Conservation (phyloP, 2,797 vertebrate genomes). For the Masticophis lateralis region DNA sequence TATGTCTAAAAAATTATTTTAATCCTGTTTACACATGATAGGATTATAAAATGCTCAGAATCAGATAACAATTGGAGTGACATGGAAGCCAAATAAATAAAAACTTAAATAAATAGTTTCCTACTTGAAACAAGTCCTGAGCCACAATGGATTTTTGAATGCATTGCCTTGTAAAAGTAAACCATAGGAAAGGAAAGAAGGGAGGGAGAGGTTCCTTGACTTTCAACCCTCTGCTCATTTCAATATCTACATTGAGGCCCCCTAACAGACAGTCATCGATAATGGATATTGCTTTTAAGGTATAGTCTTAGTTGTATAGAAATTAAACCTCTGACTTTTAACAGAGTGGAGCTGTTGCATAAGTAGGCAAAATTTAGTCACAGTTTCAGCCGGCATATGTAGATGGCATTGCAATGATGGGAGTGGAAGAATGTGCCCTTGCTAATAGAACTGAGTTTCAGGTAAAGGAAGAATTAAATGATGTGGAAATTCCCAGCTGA, state of each 20-base stretch:
- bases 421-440: neutral
- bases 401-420: constrained; percentile 22
- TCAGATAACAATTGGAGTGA: neutral
- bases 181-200: neutral
- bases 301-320: neutral
- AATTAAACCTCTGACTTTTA: neutral
- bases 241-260: neutral
- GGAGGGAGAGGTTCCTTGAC: neutral
- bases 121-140: neutral
- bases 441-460: neutral
- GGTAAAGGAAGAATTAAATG: constrained; percentile 24
- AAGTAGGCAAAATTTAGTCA: neutral
- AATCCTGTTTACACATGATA: neutral
- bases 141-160: neutral
- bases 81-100: neutral
- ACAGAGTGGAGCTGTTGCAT: neutral
- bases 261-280: neutral
- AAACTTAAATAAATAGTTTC: neutral
- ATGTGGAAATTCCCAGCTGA: constrained; percentile 55
- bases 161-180: neutral
- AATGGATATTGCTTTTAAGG: neutral
- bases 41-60: neutral
- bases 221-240: neutral
- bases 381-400: constrained; percentile 25
- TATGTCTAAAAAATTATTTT: neutral